Percentiles rank a stretch among this genome's conserved stretches.
Evolutionary conservation across 2,113 vertebrate genomes (phyloP).

Genomic region (Oophaga pumilio): DNA sequence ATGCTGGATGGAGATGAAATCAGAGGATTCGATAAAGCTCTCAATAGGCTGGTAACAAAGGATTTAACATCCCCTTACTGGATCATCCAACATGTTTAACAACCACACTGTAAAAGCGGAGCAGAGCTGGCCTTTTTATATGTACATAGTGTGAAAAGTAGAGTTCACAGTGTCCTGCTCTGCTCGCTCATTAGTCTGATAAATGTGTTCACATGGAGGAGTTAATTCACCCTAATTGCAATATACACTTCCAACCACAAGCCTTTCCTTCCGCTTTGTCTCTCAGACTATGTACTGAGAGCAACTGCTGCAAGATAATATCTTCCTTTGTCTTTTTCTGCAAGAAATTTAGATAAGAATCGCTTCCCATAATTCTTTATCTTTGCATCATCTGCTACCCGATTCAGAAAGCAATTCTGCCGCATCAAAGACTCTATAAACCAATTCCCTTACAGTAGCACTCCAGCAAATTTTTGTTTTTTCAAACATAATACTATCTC

Average conservation of each 20-base stretch:
- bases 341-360: not conserved
- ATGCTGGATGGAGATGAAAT: slow-evolving; percentile 29
- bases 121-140: slow-evolving; percentile 5
- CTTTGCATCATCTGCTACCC: not conserved
- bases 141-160: slow-evolving; percentile 11
- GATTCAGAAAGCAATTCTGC: not conserved
- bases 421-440: not conserved
- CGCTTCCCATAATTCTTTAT: not conserved
- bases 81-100: slow-evolving; percentile 15
- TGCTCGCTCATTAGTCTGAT: slow-evolving; percentile 35
- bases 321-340: not conserved
- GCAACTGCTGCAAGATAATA: slow-evolving; percentile 17
- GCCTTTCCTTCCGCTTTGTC: not conserved
- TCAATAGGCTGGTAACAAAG: not conserved
- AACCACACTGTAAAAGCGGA: not conserved
- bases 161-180: slow-evolving; percentile 13
- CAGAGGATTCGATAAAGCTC: slow-evolving; percentile 1
- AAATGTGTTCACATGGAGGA: slow-evolving; percentile 43
- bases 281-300: not conserved
- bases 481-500: too few relatives aligned
- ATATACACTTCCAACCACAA: slow-evolving; percentile 32
- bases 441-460: not conserved
- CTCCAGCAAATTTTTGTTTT: not conserved
- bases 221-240: slow-evolving; percentile 43
- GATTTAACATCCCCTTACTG: slow-evolving; percentile 6